These are phyloP conservation scores for Holothuria scabra DNA, from an alignment of 53 echinoderm and acorn worm species.

Conservation along the genomic window DNA sequence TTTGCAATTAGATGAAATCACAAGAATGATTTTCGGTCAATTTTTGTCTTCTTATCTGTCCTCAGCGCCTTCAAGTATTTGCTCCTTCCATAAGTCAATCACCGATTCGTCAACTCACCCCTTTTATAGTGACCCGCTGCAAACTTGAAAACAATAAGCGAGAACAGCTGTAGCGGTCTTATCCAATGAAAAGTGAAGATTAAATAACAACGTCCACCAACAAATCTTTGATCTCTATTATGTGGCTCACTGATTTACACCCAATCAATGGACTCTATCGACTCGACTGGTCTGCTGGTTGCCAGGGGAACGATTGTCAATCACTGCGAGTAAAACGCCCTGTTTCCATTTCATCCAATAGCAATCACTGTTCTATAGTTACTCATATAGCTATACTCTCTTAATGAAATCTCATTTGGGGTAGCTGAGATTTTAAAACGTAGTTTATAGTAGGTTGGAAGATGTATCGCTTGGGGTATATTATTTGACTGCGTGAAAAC, in stretches of 20 bases:
- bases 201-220: conserved; percentile 32
- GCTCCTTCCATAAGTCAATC: conserved; percentile 11
- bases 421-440: too few relatives aligned
- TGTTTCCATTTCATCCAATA: too few relatives aligned
- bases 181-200: conserved; percentile 33
- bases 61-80: neutral
- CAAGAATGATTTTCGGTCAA: neutral
- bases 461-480: too few relatives aligned
- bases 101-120: conserved; percentile 5
- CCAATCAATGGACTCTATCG: conserved; percentile 21
- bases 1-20: too few relatives aligned
- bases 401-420: too few relatives aligned
- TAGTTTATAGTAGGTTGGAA: too few relatives aligned
- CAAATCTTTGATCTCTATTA: conserved; percentile 4
- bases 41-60: conserved; percentile 12
- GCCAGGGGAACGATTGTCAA: conserved; percentile 15
- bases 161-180: neutral
- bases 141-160: conserved; percentile 37
- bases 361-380: too few relatives aligned
- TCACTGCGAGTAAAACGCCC: neutral
- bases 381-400: too few relatives aligned
- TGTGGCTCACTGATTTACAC: conserved; percentile 20
- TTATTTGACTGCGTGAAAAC: too few relatives aligned
- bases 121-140: conserved; percentile 25
- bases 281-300: conserved; percentile 31